A percentile compares a stretch with the other conserved stretches of the same genome.
Evolutionary conservation across 2,888 invertebrate species (phyloP).

Genomic region (Heliconius charithonia): DNA sequence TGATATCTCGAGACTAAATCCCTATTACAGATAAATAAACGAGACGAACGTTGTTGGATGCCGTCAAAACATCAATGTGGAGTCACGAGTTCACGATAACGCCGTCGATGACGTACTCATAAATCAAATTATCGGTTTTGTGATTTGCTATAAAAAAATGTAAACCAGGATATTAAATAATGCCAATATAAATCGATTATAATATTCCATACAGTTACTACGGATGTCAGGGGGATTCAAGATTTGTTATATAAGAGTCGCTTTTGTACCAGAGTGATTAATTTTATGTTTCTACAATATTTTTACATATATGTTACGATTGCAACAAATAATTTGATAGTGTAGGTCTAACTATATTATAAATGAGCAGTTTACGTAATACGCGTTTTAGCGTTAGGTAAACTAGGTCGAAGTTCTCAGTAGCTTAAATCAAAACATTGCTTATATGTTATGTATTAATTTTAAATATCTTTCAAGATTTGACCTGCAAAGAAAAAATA

Average conservation of each 20-base stretch:
- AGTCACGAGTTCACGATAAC: conserved; percentile 16
- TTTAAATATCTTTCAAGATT: neutral
- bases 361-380: neutral
- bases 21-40: neutral
- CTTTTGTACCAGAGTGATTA: neutral
- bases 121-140: neutral
- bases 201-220: neutral
- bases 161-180: conserved; percentile 1
- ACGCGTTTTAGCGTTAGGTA: neutral
- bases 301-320: neutral
- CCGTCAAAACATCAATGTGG: neutral
- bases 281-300: neutral
- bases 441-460: neutral
- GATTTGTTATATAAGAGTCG: neutral
- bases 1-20: neutral
- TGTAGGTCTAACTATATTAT: neutral
- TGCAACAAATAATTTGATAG: neutral
- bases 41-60: neutral
- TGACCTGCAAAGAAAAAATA: too few relatives aligned
- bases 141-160: conserved; percentile 3
- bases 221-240: conserved; percentile 7
- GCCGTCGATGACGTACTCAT: neutral
- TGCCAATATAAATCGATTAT: neutral
- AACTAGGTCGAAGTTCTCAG: neutral
- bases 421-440: neutral